Conservation (phyloP, 2,797 vertebrate species). For the Vultur gryphus region DNA sequence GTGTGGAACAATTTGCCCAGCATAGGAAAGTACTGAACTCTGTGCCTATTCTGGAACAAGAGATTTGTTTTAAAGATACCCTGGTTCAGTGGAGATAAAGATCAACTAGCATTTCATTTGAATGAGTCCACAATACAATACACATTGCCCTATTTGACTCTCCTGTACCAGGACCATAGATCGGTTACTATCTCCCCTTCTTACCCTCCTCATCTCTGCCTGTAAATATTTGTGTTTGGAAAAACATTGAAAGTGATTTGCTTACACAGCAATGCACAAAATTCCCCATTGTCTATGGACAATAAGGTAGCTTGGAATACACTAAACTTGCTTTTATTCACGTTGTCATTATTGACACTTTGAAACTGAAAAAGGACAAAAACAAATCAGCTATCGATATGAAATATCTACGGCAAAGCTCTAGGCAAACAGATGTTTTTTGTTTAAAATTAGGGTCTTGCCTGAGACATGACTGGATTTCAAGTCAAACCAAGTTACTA, state of each 20-base stretch:
- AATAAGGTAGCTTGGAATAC: slow-evolving; percentile 2
- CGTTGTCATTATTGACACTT: neutral
- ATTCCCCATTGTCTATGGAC: neutral
- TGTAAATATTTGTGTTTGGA: slow-evolving; percentile 20
- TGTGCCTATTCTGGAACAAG: slow-evolving; percentile 54
- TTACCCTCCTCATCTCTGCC: slow-evolving; percentile 38
- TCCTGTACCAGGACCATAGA: neutral
- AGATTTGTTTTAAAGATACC: slow-evolving; percentile 66
- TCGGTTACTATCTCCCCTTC: slow-evolving; percentile 18
- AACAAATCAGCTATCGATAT: neutral
- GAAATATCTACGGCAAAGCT: slow-evolving; percentile 20
- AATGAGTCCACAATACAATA: slow-evolving; percentile 37
- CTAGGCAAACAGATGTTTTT: slow-evolving; percentile 78
- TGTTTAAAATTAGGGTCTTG: slow-evolving; percentile 77
- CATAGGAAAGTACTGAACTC: slow-evolving; percentile 68
- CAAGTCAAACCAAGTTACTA: slow-evolving; percentile 75
- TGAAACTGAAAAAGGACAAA: neutral
- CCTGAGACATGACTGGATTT: slow-evolving; percentile 79
- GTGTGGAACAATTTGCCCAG: slow-evolving; percentile 17
- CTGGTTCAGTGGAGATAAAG: neutral
- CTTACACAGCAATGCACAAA: neutral
- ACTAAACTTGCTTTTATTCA: slow-evolving; percentile 22
- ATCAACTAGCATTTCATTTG: slow-evolving; percentile 42
- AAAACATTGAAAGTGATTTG: neutral
- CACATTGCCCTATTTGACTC: slow-evolving; percentile 32